Evolutionary conservation across 1,140 invertebrate species (phyloP).

Genomic region (Drosophila ficusphila): DNA sequence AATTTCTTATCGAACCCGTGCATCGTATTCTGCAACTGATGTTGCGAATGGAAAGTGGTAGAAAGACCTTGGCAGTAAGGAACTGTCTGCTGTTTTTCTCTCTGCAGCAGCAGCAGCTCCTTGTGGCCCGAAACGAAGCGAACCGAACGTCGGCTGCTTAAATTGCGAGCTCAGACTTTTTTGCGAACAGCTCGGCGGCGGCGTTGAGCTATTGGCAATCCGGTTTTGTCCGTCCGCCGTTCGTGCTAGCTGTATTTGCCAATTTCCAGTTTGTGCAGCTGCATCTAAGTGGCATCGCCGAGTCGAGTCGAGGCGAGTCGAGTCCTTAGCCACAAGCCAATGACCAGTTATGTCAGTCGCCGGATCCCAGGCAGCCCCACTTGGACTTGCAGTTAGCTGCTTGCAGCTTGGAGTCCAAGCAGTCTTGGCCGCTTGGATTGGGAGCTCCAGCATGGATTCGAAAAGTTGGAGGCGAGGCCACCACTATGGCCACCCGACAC

Average conservation of each 20-base stretch:
- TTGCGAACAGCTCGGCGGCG: constrained; percentile 39
- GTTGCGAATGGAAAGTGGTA: too few relatives aligned
- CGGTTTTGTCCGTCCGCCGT: constrained; percentile 58
- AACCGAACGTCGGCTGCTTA: constrained; percentile 43
- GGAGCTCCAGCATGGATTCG: background rate
- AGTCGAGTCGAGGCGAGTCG: constrained; percentile 63
- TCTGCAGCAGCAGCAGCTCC: constrained; percentile 18
- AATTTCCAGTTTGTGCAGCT: constrained; percentile 80
- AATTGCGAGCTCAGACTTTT: constrained; percentile 70
- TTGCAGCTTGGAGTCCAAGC: constrained; percentile 38
- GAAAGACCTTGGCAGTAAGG: too few relatives aligned
- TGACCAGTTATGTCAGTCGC: constrained; percentile 79
- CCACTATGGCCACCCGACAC: constrained; percentile 69
- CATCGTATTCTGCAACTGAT: too few relatives aligned
- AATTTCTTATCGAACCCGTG: too few relatives aligned
- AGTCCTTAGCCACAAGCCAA: constrained; percentile 70
- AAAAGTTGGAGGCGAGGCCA: constrained; percentile 4
- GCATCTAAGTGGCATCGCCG: constrained; percentile 61
- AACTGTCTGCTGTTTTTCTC: background rate
- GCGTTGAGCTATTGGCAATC: constrained; percentile 68
- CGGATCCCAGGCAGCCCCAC: constrained; percentile 53
- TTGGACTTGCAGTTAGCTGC: too few relatives aligned
- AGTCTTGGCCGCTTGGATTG: constrained; percentile 7
- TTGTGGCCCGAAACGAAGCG: constrained; percentile 37
- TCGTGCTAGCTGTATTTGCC: constrained; percentile 71